Evolutionary conservation across 2,113 vertebrate genomes (phyloP), one percentile per base, ranked within the genome.

Genomic region (Condylura cristata): DNA sequence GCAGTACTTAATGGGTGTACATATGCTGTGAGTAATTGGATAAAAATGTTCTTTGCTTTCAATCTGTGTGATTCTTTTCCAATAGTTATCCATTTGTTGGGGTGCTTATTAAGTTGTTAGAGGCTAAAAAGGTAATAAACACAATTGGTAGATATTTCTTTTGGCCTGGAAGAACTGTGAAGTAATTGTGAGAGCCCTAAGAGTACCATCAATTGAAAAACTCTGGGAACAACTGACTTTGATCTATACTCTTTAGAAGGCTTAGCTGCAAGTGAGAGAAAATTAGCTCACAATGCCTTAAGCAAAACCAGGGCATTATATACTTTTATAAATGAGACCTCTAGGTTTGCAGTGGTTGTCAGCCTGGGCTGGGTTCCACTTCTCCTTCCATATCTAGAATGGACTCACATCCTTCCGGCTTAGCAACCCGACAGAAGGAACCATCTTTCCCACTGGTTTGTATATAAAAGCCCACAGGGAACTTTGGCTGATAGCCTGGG

Each of bases 11-110:
- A 61, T 32, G 9, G 14, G 5, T 37, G 9, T 39, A 76, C 8
- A 34, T 14, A 18, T 61, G 51, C 65, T 16, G 3, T 79, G 82
- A 71, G 46, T n/a, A 74, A 79, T 46, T 87, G 30, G 28, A 48
- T 58, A 51, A 65, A 34, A 93, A 28, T 85, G 37, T 85, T 80
- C 79, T 87, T 76, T 53, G 12, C 28, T 95, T 65, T 84, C 37
- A 63, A 61, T 39, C 71, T 72, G 51, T 46, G 5, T 51, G 53
- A 41, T 66, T 58, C 26, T 58, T 79, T 83, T 30, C 37, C 28
- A 74, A 68, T 20, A 90, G 41, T 32, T 70, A 37, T 2, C 51
- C 74, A 48, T 58, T 53, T 83, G 13, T 91, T 76, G 34, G 66
- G 51, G 39, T 37, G 30, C 20, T 90, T 88, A 75, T 18, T 90